phyloP scores from a whole-genome alignment of 2,797 vertebrate species.

The Macrochelys suwanniensis region DNA sequence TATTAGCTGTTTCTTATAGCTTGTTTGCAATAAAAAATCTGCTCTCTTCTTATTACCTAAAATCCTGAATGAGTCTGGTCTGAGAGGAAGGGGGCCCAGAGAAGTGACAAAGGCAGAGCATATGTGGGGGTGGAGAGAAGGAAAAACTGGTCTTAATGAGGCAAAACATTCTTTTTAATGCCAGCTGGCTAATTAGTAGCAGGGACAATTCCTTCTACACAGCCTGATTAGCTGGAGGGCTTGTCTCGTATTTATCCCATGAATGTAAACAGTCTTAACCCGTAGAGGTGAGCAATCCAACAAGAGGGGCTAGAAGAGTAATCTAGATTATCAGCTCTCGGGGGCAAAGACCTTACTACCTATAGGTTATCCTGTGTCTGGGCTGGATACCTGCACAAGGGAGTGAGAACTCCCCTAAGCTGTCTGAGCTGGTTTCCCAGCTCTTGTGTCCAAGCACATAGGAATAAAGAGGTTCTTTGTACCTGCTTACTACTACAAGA shows the following conservation, averaged over 20 bases:
- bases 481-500: background rate
- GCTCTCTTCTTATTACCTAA: background rate
- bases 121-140: background rate
- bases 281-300: background rate
- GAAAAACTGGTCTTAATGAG: background rate
- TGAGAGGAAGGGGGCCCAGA: background rate
- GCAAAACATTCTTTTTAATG: conserved; percentile 16
- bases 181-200: conserved; percentile 18
- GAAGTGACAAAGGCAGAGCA: background rate
- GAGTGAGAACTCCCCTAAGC: background rate
- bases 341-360: background rate
- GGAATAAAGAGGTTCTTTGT: background rate
- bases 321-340: background rate
- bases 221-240: background rate
- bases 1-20: background rate
- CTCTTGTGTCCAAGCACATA: background rate
- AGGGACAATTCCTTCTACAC: background rate
- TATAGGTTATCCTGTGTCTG: background rate
- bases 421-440: background rate
- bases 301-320: background rate
- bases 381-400: background rate
- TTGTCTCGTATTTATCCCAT: background rate
- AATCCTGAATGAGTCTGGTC: background rate
- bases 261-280: background rate
- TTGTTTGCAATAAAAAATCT: background rate